Evolutionary conservation across 1,140 invertebrate genomes (phyloP).

Genomic region (Drosophila punjabiensis): DNA sequence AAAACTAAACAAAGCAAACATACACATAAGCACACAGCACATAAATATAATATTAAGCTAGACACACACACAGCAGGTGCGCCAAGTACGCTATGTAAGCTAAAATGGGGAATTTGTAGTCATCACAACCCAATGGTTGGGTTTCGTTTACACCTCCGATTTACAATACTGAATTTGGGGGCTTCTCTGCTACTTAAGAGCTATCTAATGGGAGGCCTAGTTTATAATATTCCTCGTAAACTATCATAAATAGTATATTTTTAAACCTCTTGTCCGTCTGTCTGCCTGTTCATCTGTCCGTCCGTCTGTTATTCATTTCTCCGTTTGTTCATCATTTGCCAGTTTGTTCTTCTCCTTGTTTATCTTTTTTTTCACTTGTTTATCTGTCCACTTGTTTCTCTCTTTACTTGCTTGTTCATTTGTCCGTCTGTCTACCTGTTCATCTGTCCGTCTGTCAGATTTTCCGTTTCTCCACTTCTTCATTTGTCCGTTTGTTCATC

Average conservation of each 20-base stretch:
- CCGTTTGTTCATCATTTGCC: not conserved
- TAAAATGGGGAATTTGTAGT: constrained; percentile 22
- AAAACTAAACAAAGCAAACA: constrained; percentile 32
- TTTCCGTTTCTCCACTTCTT: no score
- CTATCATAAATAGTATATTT: not conserved
- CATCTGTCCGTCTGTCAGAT: not conserved
- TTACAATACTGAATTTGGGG: not conserved
- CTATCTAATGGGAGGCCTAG: not conserved
- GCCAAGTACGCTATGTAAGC: constrained; percentile 16
- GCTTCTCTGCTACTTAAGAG: not conserved
- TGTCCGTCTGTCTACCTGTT: no score
- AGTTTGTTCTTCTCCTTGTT: not conserved
- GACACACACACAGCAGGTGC: constrained; percentile 16
- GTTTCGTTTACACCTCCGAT: not conserved
- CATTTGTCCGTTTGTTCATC: not conserved
- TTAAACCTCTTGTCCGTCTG: not conserved
- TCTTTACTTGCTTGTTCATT: not conserved
- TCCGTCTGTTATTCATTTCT: not conserved
- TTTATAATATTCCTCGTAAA: not conserved
- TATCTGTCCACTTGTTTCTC: not conserved
- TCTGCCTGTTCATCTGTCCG: not conserved
- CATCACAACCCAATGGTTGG: constrained; percentile 16
- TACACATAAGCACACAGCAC: constrained; percentile 24
- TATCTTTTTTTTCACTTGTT: no score
- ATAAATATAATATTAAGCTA: constrained; percentile 22